phyloP scores from a whole-genome alignment of 2,888 invertebrate species.

The Drosophila prostipennis region DNA sequence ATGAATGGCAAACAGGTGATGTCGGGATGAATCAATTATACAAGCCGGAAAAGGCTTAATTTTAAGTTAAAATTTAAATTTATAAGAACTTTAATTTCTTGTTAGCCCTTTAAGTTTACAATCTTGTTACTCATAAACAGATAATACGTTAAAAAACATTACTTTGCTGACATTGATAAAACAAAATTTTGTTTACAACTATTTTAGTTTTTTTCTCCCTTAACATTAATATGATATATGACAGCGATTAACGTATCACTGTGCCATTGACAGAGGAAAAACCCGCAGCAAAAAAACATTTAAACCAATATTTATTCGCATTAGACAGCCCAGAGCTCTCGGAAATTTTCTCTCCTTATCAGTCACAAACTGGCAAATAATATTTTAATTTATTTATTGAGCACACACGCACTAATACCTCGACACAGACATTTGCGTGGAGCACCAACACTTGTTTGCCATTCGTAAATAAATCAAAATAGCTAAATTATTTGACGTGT shows the following conservation, averaged over 20 bases:
- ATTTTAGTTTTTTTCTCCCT: no score
- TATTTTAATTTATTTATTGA: slow-evolving; percentile 75
- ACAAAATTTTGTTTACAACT: no score
- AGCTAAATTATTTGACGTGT: slow-evolving; percentile 50
- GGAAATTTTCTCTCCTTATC: slow-evolving; percentile 53
- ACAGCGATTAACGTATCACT: not conserved
- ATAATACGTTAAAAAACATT: no score
- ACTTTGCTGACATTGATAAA: no score
- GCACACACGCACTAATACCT: slow-evolving; percentile 40
- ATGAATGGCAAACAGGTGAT: not conserved
- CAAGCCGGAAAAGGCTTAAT: no score
- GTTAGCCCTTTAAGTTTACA: no score
- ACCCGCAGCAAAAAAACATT: not conserved
- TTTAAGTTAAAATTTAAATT: no score
- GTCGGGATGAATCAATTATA: not conserved
- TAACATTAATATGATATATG: not conserved
- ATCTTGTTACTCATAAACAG: no score
- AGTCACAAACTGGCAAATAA: slow-evolving; percentile 68
- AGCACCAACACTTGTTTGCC: slow-evolving; percentile 22
- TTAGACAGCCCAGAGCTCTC: slow-evolving; percentile 1
- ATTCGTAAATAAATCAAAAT: slow-evolving; percentile 65
- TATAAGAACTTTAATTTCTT: no score
- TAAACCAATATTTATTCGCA: slow-evolving; percentile 7
- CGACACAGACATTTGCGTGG: slow-evolving; percentile 13
- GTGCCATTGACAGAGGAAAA: not conserved